Evolutionary conservation across 2,888 invertebrate species (phyloP), one percentile per base, ranked within the genome.

Genomic region (Spisula subtruncata): DNA sequence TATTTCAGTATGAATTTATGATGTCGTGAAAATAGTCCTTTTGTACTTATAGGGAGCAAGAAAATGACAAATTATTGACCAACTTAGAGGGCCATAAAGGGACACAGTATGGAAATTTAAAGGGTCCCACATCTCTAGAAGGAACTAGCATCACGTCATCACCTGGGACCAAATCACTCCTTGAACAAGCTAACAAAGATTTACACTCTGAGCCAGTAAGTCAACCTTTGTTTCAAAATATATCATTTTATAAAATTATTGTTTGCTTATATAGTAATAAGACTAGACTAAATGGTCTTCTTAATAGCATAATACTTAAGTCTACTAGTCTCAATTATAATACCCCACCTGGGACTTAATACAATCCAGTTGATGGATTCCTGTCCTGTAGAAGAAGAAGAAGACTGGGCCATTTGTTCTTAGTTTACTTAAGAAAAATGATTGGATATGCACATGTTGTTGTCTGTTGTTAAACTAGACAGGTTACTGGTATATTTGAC

Each of bases 21-120:
- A 41, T 41, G 41, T 41, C 8, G 41, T 41, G n/a, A 41, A 51
- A 16, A 10, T 51, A 51, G 14, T 51, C 8, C 51, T 82, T 75
- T 46, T 84, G 29, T 51, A 56, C 20, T 83, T 88, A 85, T n/a
- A 92, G 92, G 56, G 92, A 92, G 89, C 91, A 92, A 54, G 92
- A 92, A 66, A 82, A 92, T 86, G 92, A 92, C 66, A 91, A 92
- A 71, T 84, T 92, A 14, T 83, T 92, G 60, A 87, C 83, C 2
- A 75, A 84, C 85, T 8, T 80, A 20, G 87, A 83, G 20, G 46
- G 41, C 18, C 79, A 75, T 20, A 75, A 83, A n/a, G 46, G 80
- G 18, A 32, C 46, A 41, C 83, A 83, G 32, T 83, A 83, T 88
- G 83, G 83, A 46, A 71, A 88, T 32, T 29, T 80, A 25, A 35